Evolutionary conservation across 2,113 vertebrate species (phyloP).

Genomic region (Talpa occidentalis): DNA sequence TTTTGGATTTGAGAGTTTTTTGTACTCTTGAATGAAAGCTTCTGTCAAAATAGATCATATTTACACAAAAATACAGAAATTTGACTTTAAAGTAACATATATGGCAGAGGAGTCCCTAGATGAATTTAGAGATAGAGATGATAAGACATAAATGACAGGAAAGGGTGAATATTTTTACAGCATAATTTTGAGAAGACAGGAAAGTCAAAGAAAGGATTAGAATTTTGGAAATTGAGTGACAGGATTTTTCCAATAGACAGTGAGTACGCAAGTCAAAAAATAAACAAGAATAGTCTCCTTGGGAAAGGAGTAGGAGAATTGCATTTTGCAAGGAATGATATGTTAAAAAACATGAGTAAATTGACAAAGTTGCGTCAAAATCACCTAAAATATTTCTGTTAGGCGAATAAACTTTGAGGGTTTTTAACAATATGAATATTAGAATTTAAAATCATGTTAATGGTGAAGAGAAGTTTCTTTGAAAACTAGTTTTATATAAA

Average conservation of each 20-base stretch:
- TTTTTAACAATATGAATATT: not conserved
- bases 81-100: conserved; percentile 60
- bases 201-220: conserved; percentile 45
- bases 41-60: conserved; percentile 64
- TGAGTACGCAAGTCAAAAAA: conserved; percentile 20
- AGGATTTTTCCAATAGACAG: conserved; percentile 39
- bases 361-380: not conserved
- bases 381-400: not conserved
- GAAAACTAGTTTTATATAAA: not conserved
- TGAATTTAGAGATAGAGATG: conserved; percentile 19
- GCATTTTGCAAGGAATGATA: not conserved
- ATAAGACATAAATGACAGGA: conserved; percentile 48
- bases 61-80: conserved; percentile 57
- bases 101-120: not conserved
- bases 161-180: not conserved
- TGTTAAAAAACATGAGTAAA: not conserved
- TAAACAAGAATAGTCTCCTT: conserved; percentile 29
- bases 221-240: conserved; percentile 56
- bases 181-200: conserved; percentile 38
- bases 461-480: not conserved
- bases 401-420: not conserved
- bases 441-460: not conserved
- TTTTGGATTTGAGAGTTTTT: not conserved
- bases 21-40: conserved; percentile 57
- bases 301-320: not conserved